Base-by-base conservation (phyloP, 30 jellyfish, hydroid and myxozoan species). In the Cassiopea andromeda region DNA sequence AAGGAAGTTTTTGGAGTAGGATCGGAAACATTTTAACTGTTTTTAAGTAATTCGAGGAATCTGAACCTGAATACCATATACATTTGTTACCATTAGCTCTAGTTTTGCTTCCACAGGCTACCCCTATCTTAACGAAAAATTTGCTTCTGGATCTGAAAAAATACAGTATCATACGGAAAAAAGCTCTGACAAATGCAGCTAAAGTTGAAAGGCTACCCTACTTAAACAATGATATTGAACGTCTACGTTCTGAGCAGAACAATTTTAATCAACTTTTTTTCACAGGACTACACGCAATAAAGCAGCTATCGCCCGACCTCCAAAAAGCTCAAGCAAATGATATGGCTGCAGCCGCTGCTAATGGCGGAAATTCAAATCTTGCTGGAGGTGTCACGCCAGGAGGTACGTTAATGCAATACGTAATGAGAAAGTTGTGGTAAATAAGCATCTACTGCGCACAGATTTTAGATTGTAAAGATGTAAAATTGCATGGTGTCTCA, bases 281-380 rank as follows among this genome's bases (percentile, higher is more conserved):
- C 50, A 7, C 50, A 93, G 98, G 97, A 58, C 95, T 95, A 1
- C 91, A 93, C 43, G 98, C 97, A 14, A 69, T 90, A n/a, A 88
- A 88, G 48, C 97, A 89, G 16, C 10, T 93, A 95, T 44, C 95
- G 1, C 97, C 97, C 1, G 98, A 95, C 18, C 87, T 93, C 46
- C 95, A 92, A 54, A 90, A 85, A 47, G 98, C 98, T 14, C 98
- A 94, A 83, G 97, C 97, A 27, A 97, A 89, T 82, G 91, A 91
- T 17, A 94, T 91, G 49, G 97, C 97, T 8, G 97, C 97, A 45
- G 96, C 89, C 14, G 97, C 94, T 2, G 97, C 96, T 27, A 82
- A 87, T 54, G 98, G 94, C 16, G 97, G 97, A 10, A 82, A 85
- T 48, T 78, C 91, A 7, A 87, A 85, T 72, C 93, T 94, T 49